Conservation (phyloP, 2,113 vertebrate genomes). For the Myodes glareolus region DNA sequence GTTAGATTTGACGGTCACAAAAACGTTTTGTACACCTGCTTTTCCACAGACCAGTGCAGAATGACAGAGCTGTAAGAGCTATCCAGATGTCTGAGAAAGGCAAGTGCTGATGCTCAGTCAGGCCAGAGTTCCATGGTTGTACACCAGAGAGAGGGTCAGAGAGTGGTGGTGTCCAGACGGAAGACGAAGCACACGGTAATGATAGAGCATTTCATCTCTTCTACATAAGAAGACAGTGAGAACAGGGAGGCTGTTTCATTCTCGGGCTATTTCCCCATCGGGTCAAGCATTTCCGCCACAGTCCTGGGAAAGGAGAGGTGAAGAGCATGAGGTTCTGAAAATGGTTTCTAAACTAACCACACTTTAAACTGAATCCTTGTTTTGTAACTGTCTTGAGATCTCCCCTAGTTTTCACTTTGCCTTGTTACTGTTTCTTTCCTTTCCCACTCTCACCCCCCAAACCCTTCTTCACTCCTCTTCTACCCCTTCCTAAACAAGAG, state of each 20-base stretch:
- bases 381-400: neutral
- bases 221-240: neutral
- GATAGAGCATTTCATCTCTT: neutral
- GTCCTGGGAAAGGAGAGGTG: neutral
- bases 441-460: neutral
- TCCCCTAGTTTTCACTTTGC: neutral
- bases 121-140: neutral
- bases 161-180: neutral
- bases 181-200: neutral
- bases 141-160: neutral
- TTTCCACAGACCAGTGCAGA: neutral
- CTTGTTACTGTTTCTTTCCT: neutral
- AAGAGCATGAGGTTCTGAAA: neutral
- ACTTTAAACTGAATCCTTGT: neutral
- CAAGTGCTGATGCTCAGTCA: neutral
- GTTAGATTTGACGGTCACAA: neutral
- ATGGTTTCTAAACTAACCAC: neutral
- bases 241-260: neutral
- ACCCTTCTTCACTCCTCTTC: slow-evolving; percentile 1
- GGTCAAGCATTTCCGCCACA: neutral
- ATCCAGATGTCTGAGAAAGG: neutral
- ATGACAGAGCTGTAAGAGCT: neutral
- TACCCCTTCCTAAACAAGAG: neutral
- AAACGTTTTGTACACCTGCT: neutral
- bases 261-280: neutral